Evolutionary conservation across 2,113 vertebrate species (phyloP).

Genomic region (Odocoileus hemionus): DNA sequence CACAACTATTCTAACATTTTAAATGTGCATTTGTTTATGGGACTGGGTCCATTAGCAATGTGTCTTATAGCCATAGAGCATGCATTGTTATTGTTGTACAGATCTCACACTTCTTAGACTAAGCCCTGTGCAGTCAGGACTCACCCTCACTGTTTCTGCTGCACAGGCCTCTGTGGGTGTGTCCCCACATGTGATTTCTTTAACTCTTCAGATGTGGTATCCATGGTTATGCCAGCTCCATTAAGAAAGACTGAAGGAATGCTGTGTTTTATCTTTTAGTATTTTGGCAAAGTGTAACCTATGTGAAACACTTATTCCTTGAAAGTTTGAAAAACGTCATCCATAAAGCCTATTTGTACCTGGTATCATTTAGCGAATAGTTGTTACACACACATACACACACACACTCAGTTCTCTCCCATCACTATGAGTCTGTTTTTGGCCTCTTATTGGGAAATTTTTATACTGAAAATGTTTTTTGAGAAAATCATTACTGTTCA

Average conservation of each 20-base stretch:
- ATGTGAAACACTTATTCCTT: not conserved
- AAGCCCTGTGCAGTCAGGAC: not conserved
- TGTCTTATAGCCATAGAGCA: not conserved
- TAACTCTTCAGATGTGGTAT: not conserved
- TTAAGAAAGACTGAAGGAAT: not conserved
- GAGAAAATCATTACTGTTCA: not conserved
- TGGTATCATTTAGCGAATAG: not conserved
- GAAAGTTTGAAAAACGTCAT: not conserved
- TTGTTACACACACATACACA: not conserved
- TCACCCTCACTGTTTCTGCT: not conserved
- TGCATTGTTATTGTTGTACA: not conserved
- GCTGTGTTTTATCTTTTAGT: not conserved
- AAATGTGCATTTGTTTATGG: not conserved
- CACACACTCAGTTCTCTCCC: not conserved
- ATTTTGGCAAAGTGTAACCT: not conserved
- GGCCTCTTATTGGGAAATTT: not conserved
- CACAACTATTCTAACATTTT: not conserved
- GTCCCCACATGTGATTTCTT: not conserved
- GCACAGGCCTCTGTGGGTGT: fast-evolving
- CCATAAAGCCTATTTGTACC: not conserved
- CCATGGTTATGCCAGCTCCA: not conserved
- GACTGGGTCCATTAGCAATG: not conserved
- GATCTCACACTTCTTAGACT: not conserved
- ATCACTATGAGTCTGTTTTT: not conserved
- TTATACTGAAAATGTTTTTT: not conserved